Evolutionary conservation across 2,113 vertebrate genomes (phyloP).

Genomic region (Conger conger): DNA sequence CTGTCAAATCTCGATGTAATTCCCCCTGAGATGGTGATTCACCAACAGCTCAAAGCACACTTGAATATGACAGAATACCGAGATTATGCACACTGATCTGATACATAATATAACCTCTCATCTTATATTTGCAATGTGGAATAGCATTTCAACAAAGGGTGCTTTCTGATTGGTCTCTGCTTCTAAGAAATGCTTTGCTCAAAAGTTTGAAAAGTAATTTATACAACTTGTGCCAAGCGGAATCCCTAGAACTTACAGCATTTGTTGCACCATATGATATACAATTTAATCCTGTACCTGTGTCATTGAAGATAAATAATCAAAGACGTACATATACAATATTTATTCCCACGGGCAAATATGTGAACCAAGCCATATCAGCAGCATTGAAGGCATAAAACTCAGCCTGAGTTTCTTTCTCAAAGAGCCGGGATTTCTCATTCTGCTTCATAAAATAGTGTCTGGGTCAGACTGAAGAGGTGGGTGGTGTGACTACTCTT

Average conservation of each 20-base stretch:
- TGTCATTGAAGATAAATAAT: conserved; percentile 41
- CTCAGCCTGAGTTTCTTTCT: conserved; percentile 30
- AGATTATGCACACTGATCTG: neutral
- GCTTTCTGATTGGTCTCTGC: neutral
- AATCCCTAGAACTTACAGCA: conserved; percentile 27
- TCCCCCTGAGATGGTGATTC: neutral
- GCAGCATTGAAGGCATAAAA: conserved; percentile 31
- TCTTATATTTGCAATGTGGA: neutral
- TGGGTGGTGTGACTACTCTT: neutral
- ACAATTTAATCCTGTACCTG: conserved; percentile 38
- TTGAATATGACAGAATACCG: conserved; percentile 12
- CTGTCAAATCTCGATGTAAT: neutral
- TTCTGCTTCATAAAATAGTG: neutral
- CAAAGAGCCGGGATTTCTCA: neutral
- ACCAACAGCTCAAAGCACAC: neutral
- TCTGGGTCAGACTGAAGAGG: neutral
- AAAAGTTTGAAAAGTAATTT: conserved; percentile 14
- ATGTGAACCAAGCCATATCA: conserved; percentile 33
- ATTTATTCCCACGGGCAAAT: conserved; percentile 36
- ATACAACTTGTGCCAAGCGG: neutral
- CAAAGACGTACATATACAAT: conserved; percentile 32
- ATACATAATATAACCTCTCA: neutral
- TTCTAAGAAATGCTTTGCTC: neutral
- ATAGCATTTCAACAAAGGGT: conserved; percentile 9
- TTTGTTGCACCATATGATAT: conserved; percentile 27